Evolutionary conservation across 2,888 invertebrate genomes (phyloP), one percentile per base, ranked within the genome.

Genomic region (Acanthosepion esculentum): DNA sequence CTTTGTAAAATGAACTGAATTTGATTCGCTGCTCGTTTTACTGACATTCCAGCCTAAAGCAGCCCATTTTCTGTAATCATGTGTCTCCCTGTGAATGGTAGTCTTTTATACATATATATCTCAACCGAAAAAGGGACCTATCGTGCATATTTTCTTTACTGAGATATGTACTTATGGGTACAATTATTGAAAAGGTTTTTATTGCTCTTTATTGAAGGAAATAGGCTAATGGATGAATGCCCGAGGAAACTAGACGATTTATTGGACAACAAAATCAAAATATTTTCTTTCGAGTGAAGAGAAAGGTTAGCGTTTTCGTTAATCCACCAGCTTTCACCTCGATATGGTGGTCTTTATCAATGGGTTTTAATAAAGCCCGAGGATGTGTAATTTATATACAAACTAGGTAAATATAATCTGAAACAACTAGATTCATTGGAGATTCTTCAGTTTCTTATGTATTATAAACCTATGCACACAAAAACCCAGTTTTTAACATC

Each of bases 11-110:
- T 26, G 26, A 78, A 78, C 78, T 78, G 78, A 78, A 78, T 78
- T 78, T 78, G 78, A 78, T 78, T 78, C 78, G 78, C n/a, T 78
- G n/a, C 78, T n/a, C 78, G 78, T 78, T 78, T n/a, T 78, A 78
- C 78, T n/a, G n/a, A 78, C 15, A 78, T 78, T 78, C 78, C 78
- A n/a, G 78, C 78, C 78, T 78, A n/a, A n/a, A n/a, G 78, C 78
- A 78, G 29, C 29, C 29, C 78, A 26, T 64, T 29, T 26, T 26
- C 8, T 64, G 23, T 29, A n/a, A n/a, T n/a, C 78, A n/a, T 78
- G n/a, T 15, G 78, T 78, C 78, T 78, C 78, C n/a, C 59, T 23
- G 59, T 59, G 59, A 59, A 59, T 59, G 20, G 20, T 78, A 15
- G 78, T 78, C 78, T 10, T n/a, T 15, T 78, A 8, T 78, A 15